Percentiles rank a stretch among this genome's conserved stretches.
These are phyloP conservation scores for Sphaerophoria rueppellii DNA, from an alignment of 2,888 invertebrate genomes.

Conservation along the genomic window DNA sequence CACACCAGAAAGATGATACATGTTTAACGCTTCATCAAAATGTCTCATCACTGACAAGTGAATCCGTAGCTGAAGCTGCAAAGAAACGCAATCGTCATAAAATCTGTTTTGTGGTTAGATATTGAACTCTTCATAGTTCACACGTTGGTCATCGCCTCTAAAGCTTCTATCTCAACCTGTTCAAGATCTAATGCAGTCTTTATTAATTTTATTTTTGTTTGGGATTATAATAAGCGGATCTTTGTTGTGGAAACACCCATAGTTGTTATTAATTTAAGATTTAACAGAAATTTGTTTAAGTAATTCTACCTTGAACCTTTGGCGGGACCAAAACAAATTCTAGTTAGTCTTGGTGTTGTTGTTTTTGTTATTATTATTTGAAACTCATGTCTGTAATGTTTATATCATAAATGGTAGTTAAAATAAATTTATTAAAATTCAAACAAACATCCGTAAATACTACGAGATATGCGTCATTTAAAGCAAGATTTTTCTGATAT, in stretches of 20 bases:
- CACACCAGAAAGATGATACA: constrained; percentile 7
- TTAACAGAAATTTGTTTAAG: constrained; percentile 1
- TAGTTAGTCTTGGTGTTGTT: neutral
- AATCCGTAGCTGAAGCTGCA: neutral
- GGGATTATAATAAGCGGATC: constrained; percentile 67
- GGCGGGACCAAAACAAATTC: neutral
- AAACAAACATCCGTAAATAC: no score
- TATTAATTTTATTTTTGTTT: neutral
- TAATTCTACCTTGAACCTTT: constrained; percentile 9
- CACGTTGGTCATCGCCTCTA: constrained; percentile 32
- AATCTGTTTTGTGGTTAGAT: constrained; percentile 50
- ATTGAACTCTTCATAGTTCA: constrained; percentile 76
- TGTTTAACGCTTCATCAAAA: constrained; percentile 15
- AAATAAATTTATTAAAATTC: no score
- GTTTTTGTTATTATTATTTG: no score
- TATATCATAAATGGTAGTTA: no score
- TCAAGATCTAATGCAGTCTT: constrained; percentile 3
- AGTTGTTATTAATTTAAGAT: constrained; percentile 5
- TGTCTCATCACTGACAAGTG: neutral
- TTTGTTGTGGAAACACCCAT: constrained; percentile 71
- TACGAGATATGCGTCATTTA: no score
- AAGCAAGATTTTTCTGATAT: no score
- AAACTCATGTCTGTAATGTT: no score
- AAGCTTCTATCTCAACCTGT: constrained; percentile 18
- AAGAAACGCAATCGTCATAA: constrained; percentile 57